phyloP scores from a whole-genome alignment of 1,140 invertebrate species.

The Drosophila lacertosa region DNA sequence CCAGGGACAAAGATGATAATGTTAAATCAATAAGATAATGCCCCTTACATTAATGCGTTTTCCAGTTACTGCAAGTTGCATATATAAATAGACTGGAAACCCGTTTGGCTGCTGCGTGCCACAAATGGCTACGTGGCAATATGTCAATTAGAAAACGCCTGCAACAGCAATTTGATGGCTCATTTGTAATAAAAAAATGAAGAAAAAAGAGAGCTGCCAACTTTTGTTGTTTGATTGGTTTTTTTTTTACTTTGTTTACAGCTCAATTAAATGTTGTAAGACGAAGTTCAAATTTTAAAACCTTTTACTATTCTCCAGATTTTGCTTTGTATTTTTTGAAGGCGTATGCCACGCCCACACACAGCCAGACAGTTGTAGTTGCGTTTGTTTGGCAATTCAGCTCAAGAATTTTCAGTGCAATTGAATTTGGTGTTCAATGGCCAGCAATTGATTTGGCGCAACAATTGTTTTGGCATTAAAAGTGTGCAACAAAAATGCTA shows the following conservation, averaged over 20 bases:
- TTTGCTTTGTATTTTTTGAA: too few relatives aligned
- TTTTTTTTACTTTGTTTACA: too few relatives aligned
- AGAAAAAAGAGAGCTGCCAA: slow-evolving; percentile 3
- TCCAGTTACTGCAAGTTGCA: too few relatives aligned
- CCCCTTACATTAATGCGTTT: too few relatives aligned
- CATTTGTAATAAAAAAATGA: slow-evolving; percentile 15
- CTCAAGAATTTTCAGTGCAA: slow-evolving; percentile 41
- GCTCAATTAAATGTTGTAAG: slow-evolving; percentile 17
- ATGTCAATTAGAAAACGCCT: slow-evolving; percentile 45
- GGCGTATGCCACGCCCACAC: background rate
- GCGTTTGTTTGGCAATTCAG: slow-evolving; percentile 49
- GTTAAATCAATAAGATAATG: too few relatives aligned
- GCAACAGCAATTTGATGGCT: slow-evolving; percentile 21
- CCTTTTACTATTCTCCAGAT: too few relatives aligned
- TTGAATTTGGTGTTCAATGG: slow-evolving; percentile 49
- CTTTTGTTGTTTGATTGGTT: background rate
- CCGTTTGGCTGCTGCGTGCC: slow-evolving; percentile 28
- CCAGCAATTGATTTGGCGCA: slow-evolving; percentile 61
- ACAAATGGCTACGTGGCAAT: slow-evolving; percentile 42
- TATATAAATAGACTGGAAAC: background rate
- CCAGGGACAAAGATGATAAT: too few relatives aligned
- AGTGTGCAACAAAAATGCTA: slow-evolving; percentile 40
- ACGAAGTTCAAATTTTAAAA: slow-evolving; percentile 10
- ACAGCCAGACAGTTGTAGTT: background rate
- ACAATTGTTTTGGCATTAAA: slow-evolving; percentile 78